Conservation (phyloP, 2,797 vertebrate species). For the Euthynnus affinis region DNA sequence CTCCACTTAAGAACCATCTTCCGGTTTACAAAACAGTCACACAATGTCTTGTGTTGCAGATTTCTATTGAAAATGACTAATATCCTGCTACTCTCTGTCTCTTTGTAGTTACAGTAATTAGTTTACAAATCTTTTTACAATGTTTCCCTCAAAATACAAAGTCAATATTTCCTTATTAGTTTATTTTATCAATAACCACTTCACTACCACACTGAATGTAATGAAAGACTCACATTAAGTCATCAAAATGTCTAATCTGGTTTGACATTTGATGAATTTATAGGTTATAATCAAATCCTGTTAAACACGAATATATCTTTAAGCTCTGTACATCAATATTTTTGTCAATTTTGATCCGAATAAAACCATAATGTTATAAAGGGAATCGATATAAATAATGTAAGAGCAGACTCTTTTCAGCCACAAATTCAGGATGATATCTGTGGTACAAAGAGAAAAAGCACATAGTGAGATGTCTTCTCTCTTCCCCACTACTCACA, state of each 20-base stretch:
- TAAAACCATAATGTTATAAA: not conserved
- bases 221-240: not conserved
- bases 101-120: no score
- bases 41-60: not conserved
- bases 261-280: not conserved
- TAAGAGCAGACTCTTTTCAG: not conserved
- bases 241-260: not conserved
- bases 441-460: not conserved
- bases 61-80: not conserved
- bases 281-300: not conserved
- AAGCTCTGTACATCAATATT: not conserved
- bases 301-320: not conserved
- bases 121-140: not conserved
- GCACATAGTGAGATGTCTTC: conserved; percentile 27
- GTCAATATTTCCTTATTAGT: not conserved
- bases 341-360: not conserved
- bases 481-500: not conserved
- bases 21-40: not conserved
- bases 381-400: not conserved
- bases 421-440: not conserved
- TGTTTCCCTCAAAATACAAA: not conserved
- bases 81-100: not conserved
- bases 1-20: not conserved
- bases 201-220: not conserved
- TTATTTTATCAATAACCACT: no score